Conservation (phyloP, 2,797 vertebrate species). For the Scomberomorus guttatus region DNA sequence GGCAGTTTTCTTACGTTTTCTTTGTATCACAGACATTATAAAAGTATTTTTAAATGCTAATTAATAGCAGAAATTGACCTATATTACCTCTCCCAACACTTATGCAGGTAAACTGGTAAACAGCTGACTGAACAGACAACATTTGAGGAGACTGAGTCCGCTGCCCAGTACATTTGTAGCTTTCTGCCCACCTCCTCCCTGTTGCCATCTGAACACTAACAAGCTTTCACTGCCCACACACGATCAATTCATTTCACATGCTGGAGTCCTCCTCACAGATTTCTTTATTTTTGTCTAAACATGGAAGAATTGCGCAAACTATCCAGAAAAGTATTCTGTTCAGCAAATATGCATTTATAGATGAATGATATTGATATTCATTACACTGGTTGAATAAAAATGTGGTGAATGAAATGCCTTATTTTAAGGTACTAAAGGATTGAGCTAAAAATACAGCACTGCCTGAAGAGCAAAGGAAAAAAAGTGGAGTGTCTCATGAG, state of each 20-base stretch:
- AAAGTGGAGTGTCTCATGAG: neutral
- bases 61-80: neutral
- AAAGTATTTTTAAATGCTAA: slow-evolving; percentile 10
- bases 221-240: slow-evolving; percentile 40
- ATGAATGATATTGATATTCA: slow-evolving; percentile 9
- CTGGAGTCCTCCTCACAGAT: slow-evolving; percentile 8
- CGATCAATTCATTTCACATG: slow-evolving; percentile 36
- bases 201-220: slow-evolving; percentile 53
- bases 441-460: slow-evolving; percentile 19
- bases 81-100: slow-evolving; percentile 1
- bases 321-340: slow-evolving; percentile 8
- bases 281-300: slow-evolving; percentile 11
- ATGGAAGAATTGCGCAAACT: slow-evolving; percentile 11
- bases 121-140: slow-evolving; percentile 7
- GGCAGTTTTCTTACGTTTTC: slow-evolving; percentile 12
- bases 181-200: slow-evolving; percentile 30
- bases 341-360: slow-evolving; percentile 8
- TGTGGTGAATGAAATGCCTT: neutral
- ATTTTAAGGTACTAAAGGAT: slow-evolving; percentile 23
- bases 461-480: slow-evolving; percentile 7
- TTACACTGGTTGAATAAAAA: slow-evolving; percentile 30
- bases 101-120: neutral
- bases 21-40: slow-evolving; percentile 9
- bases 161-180: slow-evolving; percentile 20
- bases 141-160: slow-evolving; percentile 30